Evolutionary conservation across 2,113 vertebrate genomes (phyloP), one percentile per base, ranked within the genome.

Genomic region (Ellobius talpinus): DNA sequence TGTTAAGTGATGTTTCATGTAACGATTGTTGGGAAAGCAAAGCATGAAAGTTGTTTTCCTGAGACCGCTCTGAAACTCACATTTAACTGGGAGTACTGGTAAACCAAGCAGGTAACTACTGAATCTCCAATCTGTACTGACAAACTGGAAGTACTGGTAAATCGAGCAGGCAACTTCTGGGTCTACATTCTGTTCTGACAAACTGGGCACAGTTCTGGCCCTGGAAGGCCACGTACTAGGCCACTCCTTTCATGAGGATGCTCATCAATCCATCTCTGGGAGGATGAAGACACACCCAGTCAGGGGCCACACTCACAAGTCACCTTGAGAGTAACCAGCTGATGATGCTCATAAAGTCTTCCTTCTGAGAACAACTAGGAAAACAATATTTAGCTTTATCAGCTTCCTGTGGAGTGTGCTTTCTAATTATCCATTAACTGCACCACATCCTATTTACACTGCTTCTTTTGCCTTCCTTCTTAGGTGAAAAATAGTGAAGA

Each of bases 361-460:
- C 58, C 92, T 88, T 94, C 65, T 19, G 58, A 66, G 74, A 93
- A 45, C 0, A 2, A 70, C 79, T 73, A 21, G 52, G 52, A 95
- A 96, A 92, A 90, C 52, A 96, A 72, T 23, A 92, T 55, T 78
- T 87, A 94, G 79, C 39, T 92, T 81, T 87, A 86, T 82, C 65
- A 14, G 77, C 42, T 91, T 42, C 68, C n/a, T 7, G 13, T 24
- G 61, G 90, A 29, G 63, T 21, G 29, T 7, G 17, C 76, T 36
- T 85, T 89, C 7, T 90, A 96, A 94, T 86, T 78, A 97, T 45
- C 85, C 82, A 81, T 55, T 89, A 70, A 74, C 94, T 95, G 70
- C 13, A n/a, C 39, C 33, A 61, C 77, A 95, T 91, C 95, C 91
- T 92, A 92, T 86, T 39, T 36, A 72, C 63, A 89, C 13, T 85